Evolutionary conservation across 2,888 invertebrate genomes (phyloP).

Genomic region (Tineola bisselliella): DNA sequence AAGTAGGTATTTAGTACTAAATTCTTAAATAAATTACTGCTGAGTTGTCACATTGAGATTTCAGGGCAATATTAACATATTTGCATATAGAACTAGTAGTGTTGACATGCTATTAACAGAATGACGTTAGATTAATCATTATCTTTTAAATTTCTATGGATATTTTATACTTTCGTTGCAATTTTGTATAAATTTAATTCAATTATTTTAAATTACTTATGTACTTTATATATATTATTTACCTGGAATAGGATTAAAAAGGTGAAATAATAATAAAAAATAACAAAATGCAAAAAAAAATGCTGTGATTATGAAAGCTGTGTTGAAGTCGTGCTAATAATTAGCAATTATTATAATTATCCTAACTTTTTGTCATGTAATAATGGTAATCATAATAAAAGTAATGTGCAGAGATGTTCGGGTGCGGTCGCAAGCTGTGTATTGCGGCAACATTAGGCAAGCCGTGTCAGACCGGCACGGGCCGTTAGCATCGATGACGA

Average conservation of each 20-base stretch:
- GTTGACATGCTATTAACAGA: background rate
- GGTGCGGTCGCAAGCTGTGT: background rate
- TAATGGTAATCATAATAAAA: background rate
- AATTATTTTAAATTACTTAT: background rate
- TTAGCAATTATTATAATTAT: background rate
- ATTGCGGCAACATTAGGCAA: slow-evolving; percentile 11
- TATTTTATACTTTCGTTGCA: background rate
- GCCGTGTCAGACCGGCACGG: slow-evolving; percentile 29
- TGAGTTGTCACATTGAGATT: background rate
- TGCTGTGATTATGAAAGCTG: background rate
- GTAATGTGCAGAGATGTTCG: slow-evolving; percentile 4
- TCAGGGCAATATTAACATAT: background rate
- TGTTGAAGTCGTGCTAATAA: background rate
- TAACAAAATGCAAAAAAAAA: background rate
- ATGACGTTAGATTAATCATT: background rate
- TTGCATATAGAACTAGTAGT: background rate
- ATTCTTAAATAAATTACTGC: too few species aligned
- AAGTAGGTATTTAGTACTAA: too few species aligned
- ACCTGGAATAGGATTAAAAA: background rate
- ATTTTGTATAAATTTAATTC: background rate
- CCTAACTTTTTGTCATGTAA: background rate
- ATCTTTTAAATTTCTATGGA: background rate
- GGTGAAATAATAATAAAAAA: background rate
- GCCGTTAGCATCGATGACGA: slow-evolving; percentile 49
- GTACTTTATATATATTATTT: background rate